A percentile compares a stretch with the other conserved stretches of the same genome.
Conservation (phyloP, 2,113 vertebrate species). For the Melanotaenia duboulayi region DNA sequence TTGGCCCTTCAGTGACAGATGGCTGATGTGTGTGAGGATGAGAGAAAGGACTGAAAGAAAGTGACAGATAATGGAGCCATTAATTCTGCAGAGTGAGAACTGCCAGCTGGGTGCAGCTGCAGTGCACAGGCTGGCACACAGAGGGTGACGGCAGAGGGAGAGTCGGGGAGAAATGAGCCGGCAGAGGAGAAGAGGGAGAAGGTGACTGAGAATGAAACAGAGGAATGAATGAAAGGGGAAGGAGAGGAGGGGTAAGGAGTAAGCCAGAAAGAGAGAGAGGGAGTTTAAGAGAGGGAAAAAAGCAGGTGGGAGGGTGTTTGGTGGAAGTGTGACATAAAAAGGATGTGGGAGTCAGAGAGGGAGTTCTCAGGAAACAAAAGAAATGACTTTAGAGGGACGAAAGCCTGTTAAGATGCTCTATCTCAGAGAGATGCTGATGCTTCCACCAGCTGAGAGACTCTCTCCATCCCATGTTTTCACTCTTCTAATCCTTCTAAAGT, state of each 20-base stretch:
- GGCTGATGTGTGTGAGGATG: slow-evolving; percentile 27
- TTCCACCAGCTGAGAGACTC: neutral
- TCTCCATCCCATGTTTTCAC: neutral
- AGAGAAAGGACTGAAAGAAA: slow-evolving; percentile 54
- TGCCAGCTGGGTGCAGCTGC: slow-evolving; percentile 76
- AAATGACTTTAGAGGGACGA: neutral
- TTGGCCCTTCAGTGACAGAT: slow-evolving; percentile 40
- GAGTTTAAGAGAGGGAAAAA: neutral
- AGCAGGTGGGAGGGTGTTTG: neutral
- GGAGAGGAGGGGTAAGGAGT: neutral
- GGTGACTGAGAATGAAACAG: neutral
- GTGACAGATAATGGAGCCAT: slow-evolving; percentile 72
- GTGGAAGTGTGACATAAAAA: neutral
- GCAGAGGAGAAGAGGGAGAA: neutral
- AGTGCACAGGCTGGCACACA: slow-evolving; percentile 65
- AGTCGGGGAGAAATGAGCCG: slow-evolving; percentile 22
- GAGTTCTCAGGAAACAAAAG: slow-evolving; percentile 9
- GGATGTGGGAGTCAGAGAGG: slow-evolving; percentile 5
- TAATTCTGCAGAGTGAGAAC: slow-evolving; percentile 69
- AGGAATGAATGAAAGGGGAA: neutral
- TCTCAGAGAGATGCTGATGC: slow-evolving; percentile 10
- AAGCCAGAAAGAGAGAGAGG: neutral
- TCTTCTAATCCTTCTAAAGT: neutral
- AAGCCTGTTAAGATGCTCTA: slow-evolving; percentile 1
- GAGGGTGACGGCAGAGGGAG: slow-evolving; percentile 23